phyloP scores from a whole-genome alignment of 2,888 invertebrate species.

The Crematogaster levior region DNA sequence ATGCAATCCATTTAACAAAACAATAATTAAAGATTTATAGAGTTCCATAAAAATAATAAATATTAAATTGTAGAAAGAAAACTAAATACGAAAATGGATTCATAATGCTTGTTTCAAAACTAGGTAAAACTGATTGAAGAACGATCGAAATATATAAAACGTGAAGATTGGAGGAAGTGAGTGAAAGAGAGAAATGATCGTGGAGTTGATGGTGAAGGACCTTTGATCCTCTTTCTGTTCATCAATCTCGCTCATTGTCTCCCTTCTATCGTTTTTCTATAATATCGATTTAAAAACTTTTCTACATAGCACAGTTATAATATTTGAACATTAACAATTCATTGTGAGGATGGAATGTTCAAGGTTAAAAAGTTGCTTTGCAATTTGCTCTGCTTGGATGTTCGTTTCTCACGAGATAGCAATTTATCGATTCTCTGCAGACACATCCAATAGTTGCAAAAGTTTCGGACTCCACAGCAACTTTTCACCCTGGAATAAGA shows the following conservation, averaged over 20 bases:
- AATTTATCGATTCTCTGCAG: constrained; percentile 52
- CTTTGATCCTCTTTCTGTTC: constrained; percentile 70
- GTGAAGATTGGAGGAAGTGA: background rate
- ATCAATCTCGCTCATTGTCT: constrained; percentile 61
- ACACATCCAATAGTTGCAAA: constrained; percentile 51
- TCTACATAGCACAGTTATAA: constrained; percentile 19
- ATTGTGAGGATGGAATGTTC: constrained; percentile 9
- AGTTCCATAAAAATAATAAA: too few relatives aligned
- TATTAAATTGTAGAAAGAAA: background rate
- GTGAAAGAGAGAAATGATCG: constrained; percentile 57
- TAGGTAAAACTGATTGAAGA: background rate
- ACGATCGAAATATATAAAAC: constrained; percentile 4
- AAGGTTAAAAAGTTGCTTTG: constrained; percentile 42
- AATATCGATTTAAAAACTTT: constrained; percentile 48
- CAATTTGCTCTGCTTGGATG: background rate
- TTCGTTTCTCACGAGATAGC: constrained; percentile 10
- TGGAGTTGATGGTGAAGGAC: constrained; percentile 24
- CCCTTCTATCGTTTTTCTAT: constrained; percentile 36
- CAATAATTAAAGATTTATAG: background rate
- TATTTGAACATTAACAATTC: constrained; percentile 35
- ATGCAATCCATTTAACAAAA: background rate
- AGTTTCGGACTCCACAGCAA: constrained; percentile 46
- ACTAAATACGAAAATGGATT: background rate
- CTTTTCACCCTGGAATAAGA: constrained; percentile 58
- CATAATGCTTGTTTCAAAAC: background rate